A percentile compares a stretch with the other conserved stretches of the same genome.
These are phyloP conservation scores for Aplidium turbinatum DNA, from an alignment of 23 tunicate species.

Conservation along the genomic window DNA sequence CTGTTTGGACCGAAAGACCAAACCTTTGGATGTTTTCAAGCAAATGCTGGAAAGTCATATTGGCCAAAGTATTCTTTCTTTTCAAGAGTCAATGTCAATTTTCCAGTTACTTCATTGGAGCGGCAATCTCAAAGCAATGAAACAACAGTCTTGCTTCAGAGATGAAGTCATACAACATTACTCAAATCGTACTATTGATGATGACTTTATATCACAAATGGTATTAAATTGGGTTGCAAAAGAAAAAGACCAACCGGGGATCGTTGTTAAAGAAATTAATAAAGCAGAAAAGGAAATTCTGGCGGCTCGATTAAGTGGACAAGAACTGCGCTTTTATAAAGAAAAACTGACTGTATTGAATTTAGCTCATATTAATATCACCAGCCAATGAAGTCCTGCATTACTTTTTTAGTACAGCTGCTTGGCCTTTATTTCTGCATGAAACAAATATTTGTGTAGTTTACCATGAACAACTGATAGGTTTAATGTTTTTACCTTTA, in stretches of 20 bases:
- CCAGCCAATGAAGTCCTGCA: too few relatives aligned
- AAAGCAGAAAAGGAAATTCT: constrained; percentile 32
- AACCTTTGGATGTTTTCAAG: constrained; percentile 43
- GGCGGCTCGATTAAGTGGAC: constrained; percentile 46
- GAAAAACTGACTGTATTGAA: too few relatives aligned
- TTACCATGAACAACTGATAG: too few relatives aligned
- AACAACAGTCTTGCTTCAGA: constrained; percentile 55
- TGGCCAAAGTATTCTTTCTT: constrained; percentile 59
- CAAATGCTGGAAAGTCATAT: constrained; percentile 43
- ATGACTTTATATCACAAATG: constrained; percentile 41
- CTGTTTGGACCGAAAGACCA: background rate
- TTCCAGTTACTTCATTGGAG: constrained; percentile 95
- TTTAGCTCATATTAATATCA: too few relatives aligned
- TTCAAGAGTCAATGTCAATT: constrained; percentile 73
- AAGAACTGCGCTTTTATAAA: too few relatives aligned
- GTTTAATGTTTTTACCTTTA: too few relatives aligned
- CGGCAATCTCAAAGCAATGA: constrained; percentile 75
- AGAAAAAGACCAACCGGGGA: constrained; percentile 38
- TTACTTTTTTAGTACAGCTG: too few relatives aligned
- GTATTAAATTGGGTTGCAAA: constrained; percentile 59
- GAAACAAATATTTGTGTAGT: too few relatives aligned
- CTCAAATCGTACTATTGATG: constrained; percentile 47
- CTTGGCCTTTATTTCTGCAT: too few relatives aligned
- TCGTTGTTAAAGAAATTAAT: constrained; percentile 38
- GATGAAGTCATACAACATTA: constrained; percentile 66